Percentiles rank a stretch among this genome's conserved stretches.
These are phyloP conservation scores for Brachyistius frenatus DNA, from an alignment of 2,113 vertebrate species.

Conservation along the genomic window DNA sequence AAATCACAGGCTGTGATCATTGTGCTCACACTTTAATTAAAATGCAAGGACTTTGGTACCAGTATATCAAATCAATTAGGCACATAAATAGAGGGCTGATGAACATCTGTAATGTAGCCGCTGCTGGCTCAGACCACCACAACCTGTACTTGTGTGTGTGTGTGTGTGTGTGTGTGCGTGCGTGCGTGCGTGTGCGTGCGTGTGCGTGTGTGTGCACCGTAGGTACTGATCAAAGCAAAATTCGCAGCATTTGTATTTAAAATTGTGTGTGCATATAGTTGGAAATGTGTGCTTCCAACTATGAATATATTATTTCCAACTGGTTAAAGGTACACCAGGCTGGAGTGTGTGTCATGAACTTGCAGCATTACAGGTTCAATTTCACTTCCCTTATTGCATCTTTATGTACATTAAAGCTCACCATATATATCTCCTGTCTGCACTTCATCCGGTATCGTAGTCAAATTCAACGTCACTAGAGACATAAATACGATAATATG, in stretches of 20 bases:
- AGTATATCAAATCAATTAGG: conserved; percentile 65
- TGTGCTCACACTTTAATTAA: conserved; percentile 66
- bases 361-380: conserved; percentile 13
- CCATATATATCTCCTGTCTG: not conserved
- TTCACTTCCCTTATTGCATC: conserved; percentile 13
- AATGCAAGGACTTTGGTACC: conserved; percentile 60
- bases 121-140: conserved; percentile 16
- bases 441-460: not conserved
- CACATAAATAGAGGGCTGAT: conserved; percentile 59
- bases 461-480: not conserved
- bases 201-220: not conserved
- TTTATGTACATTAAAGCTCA: not conserved
- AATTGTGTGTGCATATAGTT: conserved; percentile 20
- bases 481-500: not conserved
- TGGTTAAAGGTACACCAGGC: conserved; percentile 6
- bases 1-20: conserved; percentile 29
- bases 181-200: too few relatives aligned
- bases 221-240: conserved; percentile 51
- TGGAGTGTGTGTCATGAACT: not conserved
- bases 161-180: too few relatives aligned
- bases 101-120: conserved; percentile 66
- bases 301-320: conserved; percentile 43
- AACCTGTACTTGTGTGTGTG: not conserved
- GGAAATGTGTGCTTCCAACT: conserved; percentile 30
- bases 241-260: conserved; percentile 33